Percentiles rank a stretch among this genome's conserved stretches.
phyloP scores from a whole-genome alignment of 2,113 vertebrate species.

The human region GRCh38 chr1:232516501-232517000 shows the following conservation, averaged over 20 bases:
- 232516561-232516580: not conserved
- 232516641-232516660: not conserved
- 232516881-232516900: not conserved
- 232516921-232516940: not conserved
- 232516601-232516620: not conserved
- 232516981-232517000: not conserved
- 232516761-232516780: not conserved
- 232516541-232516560: not conserved
- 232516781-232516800: not conserved
- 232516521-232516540: not conserved
- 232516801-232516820: not conserved
- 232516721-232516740: not conserved
- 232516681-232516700: not conserved
- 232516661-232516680: not conserved
- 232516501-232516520: not conserved
- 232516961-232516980: not conserved
- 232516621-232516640: not conserved
- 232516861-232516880: not conserved
- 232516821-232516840: not conserved
- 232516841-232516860: not conserved
- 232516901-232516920: not conserved
- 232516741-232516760: conserved; percentile 16
- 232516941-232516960: not conserved
- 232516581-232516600: conserved; percentile 38
- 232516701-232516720: not conserved